phyloP scores from a whole-genome alignment of 2,797 vertebrate genomes.

The Acrossocheilus wenchowensis region DNA sequence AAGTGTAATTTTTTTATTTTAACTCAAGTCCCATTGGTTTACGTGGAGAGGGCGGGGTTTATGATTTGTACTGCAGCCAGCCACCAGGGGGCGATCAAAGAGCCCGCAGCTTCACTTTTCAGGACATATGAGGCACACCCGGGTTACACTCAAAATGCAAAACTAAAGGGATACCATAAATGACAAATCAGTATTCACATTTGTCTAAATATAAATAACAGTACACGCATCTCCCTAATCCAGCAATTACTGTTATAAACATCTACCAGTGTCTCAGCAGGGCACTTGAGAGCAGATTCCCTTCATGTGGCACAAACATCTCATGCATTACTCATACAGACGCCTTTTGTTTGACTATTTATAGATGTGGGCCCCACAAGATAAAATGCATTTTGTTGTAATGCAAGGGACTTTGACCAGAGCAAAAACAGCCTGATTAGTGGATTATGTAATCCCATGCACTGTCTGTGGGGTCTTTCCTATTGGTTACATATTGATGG shows the following conservation, averaged over 20 bases:
- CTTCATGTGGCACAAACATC: background rate
- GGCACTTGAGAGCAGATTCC: background rate
- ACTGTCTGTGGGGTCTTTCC: background rate
- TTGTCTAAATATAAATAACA: background rate
- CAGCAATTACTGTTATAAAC: background rate
- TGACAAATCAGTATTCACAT: background rate
- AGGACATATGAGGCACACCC: too few relatives aligned
- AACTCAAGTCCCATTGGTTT: too few relatives aligned
- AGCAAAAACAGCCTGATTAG: background rate
- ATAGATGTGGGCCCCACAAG: background rate
- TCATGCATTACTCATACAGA: background rate
- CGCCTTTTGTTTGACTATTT: background rate
- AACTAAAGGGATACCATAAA: background rate
- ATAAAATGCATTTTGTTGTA: background rate
- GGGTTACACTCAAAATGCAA: background rate
- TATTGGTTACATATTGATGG: slow-evolving; percentile 6
- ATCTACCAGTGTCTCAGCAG: background rate
- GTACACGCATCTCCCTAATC: background rate
- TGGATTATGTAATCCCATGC: background rate
- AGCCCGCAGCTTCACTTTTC: too few relatives aligned
- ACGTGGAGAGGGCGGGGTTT: too few relatives aligned
- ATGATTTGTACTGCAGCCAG: too few relatives aligned
- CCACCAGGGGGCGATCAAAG: too few relatives aligned
- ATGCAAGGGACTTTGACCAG: background rate
- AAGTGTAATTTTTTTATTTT: too few relatives aligned